Base-by-base conservation (phyloP, 2,888 invertebrate genomes). In the Microplitis deprimator region DNA sequence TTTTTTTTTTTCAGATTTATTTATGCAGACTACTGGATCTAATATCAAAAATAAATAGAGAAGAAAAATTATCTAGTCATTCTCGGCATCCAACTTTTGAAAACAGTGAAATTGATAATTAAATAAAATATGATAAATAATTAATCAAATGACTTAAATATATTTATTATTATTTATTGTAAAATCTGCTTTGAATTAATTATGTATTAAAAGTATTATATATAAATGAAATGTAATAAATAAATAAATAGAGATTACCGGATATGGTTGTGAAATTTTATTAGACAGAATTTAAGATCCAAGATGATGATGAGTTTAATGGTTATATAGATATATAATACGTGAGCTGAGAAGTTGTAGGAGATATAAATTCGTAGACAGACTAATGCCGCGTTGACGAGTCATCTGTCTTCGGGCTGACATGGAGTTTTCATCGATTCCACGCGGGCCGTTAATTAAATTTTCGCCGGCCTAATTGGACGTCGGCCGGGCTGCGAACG, bases 391-490 rank as follows among this genome's bases (percentile, higher is more conserved):
- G 68, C 50, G 69, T 77, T 73, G 40, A 77, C 68, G 68, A 73
- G 64, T 65, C 61, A 73, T 72, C 39, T 61, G 39, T 72, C 72
- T 72, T 39, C 40, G 73, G 67, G 39, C 68, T 72, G 72, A 78
- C 77, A 77, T 79, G 81, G 76, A 81, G 83, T 85, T 86, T 84
- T 85, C 83, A 83, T 84, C 82, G 84, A 82, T 83, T 84, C 69
- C 77, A 60, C 73, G 68, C 69, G 59, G 68, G 79, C 73, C 76
- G 83, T 85, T 88, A 87, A 88, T 88, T 86, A 86, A 88, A 85
- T 88, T 88, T 87, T 86, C 85, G 83, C 82, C 82, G 82, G 82
- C 83, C 84, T 87, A 87, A 88, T 87, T 88, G 87, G 87, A 86
- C 77, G 75, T 50, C 50, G 50, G 50, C 50, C 50, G 50, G 50